Base-by-base conservation (phyloP, 2,888 invertebrate genomes). In the Acholoe squamosa region DNA sequence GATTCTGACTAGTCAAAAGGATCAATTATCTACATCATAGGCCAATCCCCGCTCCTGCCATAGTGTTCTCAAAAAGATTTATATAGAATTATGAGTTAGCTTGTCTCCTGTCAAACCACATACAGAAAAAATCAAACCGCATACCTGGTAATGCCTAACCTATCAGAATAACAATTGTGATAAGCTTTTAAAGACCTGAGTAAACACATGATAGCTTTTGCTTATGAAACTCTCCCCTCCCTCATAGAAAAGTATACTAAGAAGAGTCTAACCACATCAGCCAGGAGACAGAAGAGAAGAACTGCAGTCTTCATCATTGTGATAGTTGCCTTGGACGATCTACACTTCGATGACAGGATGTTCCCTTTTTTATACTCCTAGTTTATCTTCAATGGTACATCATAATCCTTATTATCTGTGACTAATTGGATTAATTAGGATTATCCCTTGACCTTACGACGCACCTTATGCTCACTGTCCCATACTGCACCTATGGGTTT, bases 221-320 rank as follows among this genome's bases (percentile, higher is more conserved):
- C n/a, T n/a, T n/a, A n/a, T n/a, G n/a, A 54, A 14, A 54, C 54
- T 54, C 54, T 54, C 10, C 19, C 10, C 54, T 54, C 54, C 19
- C 10, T 54, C 19, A 19, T 19, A 54, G 54, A 10, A 54, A 54
- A 14, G 54, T 54, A 14, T 19, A 54, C 10, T 54, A 19, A 54
- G 19, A 14, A 54, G 19, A 54, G 61, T 61, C 71, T 71, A 7
- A 71, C 71, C 71, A 25, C 14, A 16, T 5, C 71, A 5, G 71
- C 71, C 71, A 71, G n/a, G 31, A 71, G 28, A 28, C 71, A 71
- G 71, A n/a, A n/a, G n/a, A 71, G 71, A 71, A 71, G 71, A 14
- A 28, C 71, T n/a, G 25, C 71, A 71, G 28, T 28, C 71, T 25
- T 71, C 14, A 71, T 71, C 71, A 71, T 71, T 25, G 25, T 28